Percentiles rank a stretch among this genome's conserved stretches.
These are phyloP conservation scores for Lasius platythorax DNA, from an alignment of 2,888 invertebrate species.

Conservation along the genomic window DNA sequence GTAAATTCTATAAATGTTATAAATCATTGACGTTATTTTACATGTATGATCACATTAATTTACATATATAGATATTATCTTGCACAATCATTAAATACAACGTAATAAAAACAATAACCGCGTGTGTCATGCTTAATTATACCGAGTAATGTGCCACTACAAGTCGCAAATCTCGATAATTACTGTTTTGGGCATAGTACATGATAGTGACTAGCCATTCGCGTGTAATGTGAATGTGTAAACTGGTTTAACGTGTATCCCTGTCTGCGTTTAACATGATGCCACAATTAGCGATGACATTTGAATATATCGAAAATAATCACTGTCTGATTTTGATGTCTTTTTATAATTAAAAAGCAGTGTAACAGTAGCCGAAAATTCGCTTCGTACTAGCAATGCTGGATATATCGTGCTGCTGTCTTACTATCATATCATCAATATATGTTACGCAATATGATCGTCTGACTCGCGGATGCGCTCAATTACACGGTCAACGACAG, in stretches of 20 bases:
- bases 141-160: not conserved
- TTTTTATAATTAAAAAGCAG: not conserved
- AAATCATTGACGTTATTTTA: constrained; percentile 11
- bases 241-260: constrained; percentile 12
- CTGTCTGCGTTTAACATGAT: not conserved
- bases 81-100: not conserved
- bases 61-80: constrained; percentile 17
- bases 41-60: not conserved
- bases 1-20: not conserved
- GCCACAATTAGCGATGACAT: not conserved
- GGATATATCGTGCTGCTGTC: not conserved
- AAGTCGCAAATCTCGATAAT: constrained; percentile 13
- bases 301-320: constrained; percentile 15
- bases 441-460: constrained; percentile 21
- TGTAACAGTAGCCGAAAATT: not conserved
- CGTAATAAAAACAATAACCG: constrained; percentile 26
- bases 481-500: constrained; percentile 33
- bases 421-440: constrained; percentile 11
- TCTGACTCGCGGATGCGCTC: constrained; percentile 35
- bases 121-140: constrained; percentile 17
- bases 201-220: not conserved
- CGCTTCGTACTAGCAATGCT: not conserved
- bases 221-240: constrained; percentile 7
- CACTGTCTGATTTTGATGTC: too few relatives aligned
- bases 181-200: constrained; percentile 4